Percentiles rank a stretch among this genome's conserved stretches.
Evolutionary conservation across 2,888 invertebrate genomes (phyloP).

Genomic region (Campoletis raptor): DNA sequence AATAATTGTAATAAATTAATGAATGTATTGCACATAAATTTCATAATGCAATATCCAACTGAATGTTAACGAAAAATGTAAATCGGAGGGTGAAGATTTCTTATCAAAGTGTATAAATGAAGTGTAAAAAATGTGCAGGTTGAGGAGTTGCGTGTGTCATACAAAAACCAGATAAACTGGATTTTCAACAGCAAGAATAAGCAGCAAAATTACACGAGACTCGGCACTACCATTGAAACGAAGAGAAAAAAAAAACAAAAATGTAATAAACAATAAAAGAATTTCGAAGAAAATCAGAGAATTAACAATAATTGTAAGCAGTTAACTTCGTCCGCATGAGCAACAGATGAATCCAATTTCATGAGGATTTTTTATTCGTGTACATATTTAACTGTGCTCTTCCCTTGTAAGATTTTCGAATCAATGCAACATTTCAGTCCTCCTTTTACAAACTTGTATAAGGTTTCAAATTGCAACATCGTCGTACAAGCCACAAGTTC

Average conservation of each 20-base stretch:
- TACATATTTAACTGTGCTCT: neutral
- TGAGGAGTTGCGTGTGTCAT: constrained; percentile 40
- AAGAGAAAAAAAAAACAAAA: neutral
- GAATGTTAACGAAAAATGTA: neutral
- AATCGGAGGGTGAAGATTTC: neutral
- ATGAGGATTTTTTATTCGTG: neutral
- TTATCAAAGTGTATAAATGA: neutral
- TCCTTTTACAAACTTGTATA: constrained; percentile 1
- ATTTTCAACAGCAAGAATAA: constrained; percentile 46
- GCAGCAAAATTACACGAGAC: constrained; percentile 7
- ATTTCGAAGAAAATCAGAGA: neutral
- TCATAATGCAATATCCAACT: neutral
- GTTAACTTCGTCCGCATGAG: neutral
- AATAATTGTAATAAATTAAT: neutral
- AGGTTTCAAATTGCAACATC: neutral
- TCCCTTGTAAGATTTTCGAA: neutral
- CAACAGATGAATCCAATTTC: neutral
- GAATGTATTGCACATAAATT: neutral
- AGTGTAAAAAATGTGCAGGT: constrained; percentile 11
- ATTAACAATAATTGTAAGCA: neutral
- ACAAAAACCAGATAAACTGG: constrained; percentile 63
- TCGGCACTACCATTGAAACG: constrained; percentile 7
- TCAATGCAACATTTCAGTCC: constrained; percentile 30
- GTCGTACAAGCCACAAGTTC: neutral
- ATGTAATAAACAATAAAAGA: neutral